Base-by-base conservation (phyloP, 2,888 invertebrate species). In the Chorisops tibialis region DNA sequence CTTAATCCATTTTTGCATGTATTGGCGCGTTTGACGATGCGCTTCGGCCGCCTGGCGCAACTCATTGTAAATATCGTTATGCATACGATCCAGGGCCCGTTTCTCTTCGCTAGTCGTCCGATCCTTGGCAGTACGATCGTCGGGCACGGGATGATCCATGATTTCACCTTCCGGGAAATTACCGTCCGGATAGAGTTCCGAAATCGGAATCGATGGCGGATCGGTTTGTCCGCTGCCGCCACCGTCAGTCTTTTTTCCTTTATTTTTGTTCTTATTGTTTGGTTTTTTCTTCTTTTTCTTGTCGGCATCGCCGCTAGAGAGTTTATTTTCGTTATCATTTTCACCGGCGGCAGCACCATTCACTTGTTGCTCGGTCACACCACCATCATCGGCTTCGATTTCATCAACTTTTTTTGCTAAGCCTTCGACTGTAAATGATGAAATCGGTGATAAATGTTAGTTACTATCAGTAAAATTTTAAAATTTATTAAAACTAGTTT, bases 41-140 rank as follows among this genome's bases (percentile, higher is more conserved):
- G 96, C 97, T 76, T 99, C 99, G 9, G 99, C 98, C 18, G 98
- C 98, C 69, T 92, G 88, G 63, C 99, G 85, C 59, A 97, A 88
- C 78, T 97, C 96, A 72, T 92, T 91, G 74, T 97, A 98, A 71
- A 94, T 89, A 70, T 97, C 96, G 70, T 88, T 89, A 68, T 96
- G 93, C 79, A 93, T 86, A 70, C 88, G 82, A 75, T 99, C 98
- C 22, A 96, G 77, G 3, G 95, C 91, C 68, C 89, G 85, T 72
- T 97, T 96, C 73, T 93, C 94, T 73, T 92, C 92, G 67, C 86
- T 88, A 0, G 88, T 83, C 72, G 91, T 90, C 43, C 96, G 85
- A 71, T 95, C 88, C 72, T 87, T 91, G 2, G 96, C 95, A 59
- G 88, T 92, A 67, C 88, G 86, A 68, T 91, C 90, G 79, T 95